These are phyloP conservation scores for Ianthella basta DNA, from an alignment of 37 sponge, comb jelly and placozoan genomes.

Conservation along the genomic window DNA sequence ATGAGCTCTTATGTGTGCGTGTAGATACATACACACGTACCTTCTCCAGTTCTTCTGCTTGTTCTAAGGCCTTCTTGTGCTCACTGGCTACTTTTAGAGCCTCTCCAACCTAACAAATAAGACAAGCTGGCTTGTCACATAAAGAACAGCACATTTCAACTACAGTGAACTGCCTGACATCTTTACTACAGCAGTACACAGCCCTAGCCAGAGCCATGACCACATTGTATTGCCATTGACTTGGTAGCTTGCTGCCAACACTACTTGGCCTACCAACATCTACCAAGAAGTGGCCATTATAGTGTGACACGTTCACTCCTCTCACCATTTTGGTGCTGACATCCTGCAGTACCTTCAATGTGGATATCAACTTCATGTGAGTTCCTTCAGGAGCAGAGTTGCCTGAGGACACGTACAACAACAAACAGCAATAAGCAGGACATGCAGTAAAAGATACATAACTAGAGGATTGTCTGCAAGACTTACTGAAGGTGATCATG, in stretches of 20 bases:
- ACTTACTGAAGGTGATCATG: conserved; percentile 55
- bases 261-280: too few relatives aligned
- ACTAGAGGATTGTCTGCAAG: not conserved
- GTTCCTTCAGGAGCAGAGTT: conserved; percentile 42
- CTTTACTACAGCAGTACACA: too few relatives aligned
- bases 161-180: too few relatives aligned
- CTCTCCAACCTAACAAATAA: conserved; percentile 60
- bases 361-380: conserved; percentile 46
- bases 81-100: conserved; percentile 51
- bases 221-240: too few relatives aligned
- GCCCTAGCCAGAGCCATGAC: too few relatives aligned
- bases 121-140: too few relatives aligned
- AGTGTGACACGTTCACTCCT: not conserved
- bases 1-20: too few relatives aligned
- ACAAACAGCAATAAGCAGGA: not conserved
- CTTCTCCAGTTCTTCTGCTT: conserved; percentile 71
- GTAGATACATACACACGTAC: not conserved
- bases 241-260: too few relatives aligned
- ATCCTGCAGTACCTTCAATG: conserved; percentile 48
- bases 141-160: too few relatives aligned
- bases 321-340: conserved; percentile 63
- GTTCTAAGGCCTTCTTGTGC: conserved; percentile 69
- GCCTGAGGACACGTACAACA: conserved; percentile 28
- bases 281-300: too few relatives aligned
- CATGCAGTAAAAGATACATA: too few relatives aligned